phyloP scores from a whole-genome alignment of 2,888 invertebrate species.

The Ormyrus thymus region DNA sequence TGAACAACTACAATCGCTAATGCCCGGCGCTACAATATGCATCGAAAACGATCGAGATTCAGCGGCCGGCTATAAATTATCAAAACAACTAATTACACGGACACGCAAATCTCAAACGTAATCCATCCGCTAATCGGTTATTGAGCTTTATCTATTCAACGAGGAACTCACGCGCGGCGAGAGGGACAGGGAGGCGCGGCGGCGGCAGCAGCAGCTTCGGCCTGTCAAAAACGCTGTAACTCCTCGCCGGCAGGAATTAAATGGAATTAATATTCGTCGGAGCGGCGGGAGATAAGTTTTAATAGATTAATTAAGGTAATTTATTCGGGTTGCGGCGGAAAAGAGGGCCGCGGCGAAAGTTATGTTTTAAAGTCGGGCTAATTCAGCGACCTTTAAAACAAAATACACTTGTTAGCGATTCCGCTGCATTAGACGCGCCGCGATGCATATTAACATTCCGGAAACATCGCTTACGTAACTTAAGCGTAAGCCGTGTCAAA shows the following conservation, averaged over 20 bases:
- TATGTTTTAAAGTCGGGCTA: neutral
- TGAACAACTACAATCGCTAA: neutral
- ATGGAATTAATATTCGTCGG: neutral
- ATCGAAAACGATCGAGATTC: slow-evolving; percentile 5
- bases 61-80: slow-evolving; percentile 31
- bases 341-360: slow-evolving; percentile 7
- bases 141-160: slow-evolving; percentile 31
- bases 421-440: slow-evolving; percentile 34
- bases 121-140: slow-evolving; percentile 36
- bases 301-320: slow-evolving; percentile 26
- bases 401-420: slow-evolving; percentile 42
- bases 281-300: neutral
- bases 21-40: slow-evolving; percentile 1
- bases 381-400: slow-evolving; percentile 29
- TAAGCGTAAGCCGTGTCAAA: slow-evolving; percentile 50
- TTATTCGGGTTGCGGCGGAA: slow-evolving; percentile 15
- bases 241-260: neutral
- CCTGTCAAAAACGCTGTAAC: too few relatives aligned
- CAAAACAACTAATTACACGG: slow-evolving; percentile 44
- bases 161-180: neutral
- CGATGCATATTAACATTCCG: slow-evolving; percentile 48
- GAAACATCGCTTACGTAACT: slow-evolving; percentile 51
- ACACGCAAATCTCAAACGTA: slow-evolving; percentile 16
- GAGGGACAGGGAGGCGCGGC: too few relatives aligned
- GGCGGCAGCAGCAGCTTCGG: too few relatives aligned